Percentiles rank a stretch among this genome's conserved stretches.
phyloP scores from a whole-genome alignment of 2,113 vertebrate genomes.

The pig (Sus scrofa) region DNA sequence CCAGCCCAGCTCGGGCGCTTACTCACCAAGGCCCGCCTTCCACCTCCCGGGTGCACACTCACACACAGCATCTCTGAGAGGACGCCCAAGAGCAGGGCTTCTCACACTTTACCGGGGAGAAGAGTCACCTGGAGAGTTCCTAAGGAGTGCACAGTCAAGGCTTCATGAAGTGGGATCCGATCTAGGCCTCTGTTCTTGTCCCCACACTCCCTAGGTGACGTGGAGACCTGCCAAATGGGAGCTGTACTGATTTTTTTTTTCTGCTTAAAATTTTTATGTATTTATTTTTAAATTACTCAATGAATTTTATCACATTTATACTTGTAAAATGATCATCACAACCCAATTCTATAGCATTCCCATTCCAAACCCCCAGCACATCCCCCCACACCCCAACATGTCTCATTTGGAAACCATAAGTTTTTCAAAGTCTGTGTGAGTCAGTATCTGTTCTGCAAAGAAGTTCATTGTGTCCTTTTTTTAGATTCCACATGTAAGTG shows the following conservation, averaged over 20 bases:
- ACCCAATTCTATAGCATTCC: too few relatives aligned
- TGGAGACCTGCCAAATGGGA: background rate
- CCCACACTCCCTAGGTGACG: background rate
- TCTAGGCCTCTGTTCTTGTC: background rate
- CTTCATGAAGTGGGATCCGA: background rate
- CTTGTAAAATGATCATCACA: too few relatives aligned
- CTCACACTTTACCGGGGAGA: background rate
- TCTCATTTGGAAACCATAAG: background rate
- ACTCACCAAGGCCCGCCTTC: background rate
- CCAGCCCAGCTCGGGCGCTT: background rate
- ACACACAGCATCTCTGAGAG: background rate
- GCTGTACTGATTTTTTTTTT: background rate
- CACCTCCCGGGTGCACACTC: background rate
- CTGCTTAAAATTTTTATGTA: too few relatives aligned
- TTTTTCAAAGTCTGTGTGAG: background rate
- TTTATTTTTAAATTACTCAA: too few relatives aligned
- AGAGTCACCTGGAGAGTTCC: background rate
- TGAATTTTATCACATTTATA: too few relatives aligned
- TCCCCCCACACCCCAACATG: background rate
- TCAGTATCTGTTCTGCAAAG: background rate
- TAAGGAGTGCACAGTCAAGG: background rate
- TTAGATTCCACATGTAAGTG: background rate
- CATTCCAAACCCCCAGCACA: background rate
- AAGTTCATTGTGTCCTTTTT: background rate
- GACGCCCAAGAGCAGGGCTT: background rate